Evolutionary conservation across 2,888 invertebrate species (phyloP).

Genomic region (Dromius quadrimaculatus): DNA sequence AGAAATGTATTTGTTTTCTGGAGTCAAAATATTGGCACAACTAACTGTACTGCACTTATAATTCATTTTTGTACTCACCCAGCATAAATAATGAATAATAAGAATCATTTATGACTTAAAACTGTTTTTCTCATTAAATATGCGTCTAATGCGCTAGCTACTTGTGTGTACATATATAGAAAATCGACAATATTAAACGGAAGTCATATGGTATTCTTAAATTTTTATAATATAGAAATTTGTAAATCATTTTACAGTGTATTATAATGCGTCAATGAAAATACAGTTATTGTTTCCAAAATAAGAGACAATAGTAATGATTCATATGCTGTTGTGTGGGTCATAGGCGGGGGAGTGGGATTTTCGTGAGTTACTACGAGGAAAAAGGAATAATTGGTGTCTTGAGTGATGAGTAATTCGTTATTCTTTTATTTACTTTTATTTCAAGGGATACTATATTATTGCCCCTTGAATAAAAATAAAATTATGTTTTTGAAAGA

Average conservation of each 20-base stretch:
- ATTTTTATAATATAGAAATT: conserved; percentile 10
- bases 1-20: too few relatives aligned
- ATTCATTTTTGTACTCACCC: conserved; percentile 15
- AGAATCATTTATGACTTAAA: conserved; percentile 8
- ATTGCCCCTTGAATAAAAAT: too few relatives aligned
- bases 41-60: conserved; percentile 14
- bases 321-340: conserved; percentile 6
- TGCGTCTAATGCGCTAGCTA: not conserved
- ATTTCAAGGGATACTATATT: too few relatives aligned
- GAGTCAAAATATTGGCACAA: too few relatives aligned
- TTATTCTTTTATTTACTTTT: too few relatives aligned
- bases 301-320: conserved; percentile 17
- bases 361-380: too few relatives aligned
- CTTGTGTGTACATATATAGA: conserved; percentile 2
- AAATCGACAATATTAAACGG: conserved; percentile 19
- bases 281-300: conserved; percentile 21
- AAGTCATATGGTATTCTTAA: conserved; percentile 15
- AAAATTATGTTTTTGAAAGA: too few relatives aligned
- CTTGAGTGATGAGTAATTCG: too few relatives aligned
- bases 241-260: not conserved
- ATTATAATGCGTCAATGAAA: not conserved
- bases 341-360: not conserved
- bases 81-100: conserved; percentile 23
- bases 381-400: too few relatives aligned
- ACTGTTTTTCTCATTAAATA: conserved; percentile 28